phyloP scores from a whole-genome alignment of 2,113 vertebrate genomes.

The Colaptes auratus region DNA sequence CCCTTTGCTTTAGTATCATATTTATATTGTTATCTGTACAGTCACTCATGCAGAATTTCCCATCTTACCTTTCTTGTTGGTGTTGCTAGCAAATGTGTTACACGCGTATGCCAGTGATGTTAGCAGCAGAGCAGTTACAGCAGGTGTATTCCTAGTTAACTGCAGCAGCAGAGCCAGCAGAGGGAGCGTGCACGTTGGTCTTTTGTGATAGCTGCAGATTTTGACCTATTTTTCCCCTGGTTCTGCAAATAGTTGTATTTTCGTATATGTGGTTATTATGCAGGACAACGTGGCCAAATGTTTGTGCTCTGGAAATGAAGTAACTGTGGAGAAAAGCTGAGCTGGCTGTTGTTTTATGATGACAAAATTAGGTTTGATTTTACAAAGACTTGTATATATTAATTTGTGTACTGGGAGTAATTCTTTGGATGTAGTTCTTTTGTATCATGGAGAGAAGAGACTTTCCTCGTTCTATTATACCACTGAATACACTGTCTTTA shows the following conservation, averaged over 20 bases:
- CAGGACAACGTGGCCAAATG: background rate
- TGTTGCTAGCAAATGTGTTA: background rate
- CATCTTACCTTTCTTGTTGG: background rate
- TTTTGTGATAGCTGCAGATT: background rate
- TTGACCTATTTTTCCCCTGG: background rate
- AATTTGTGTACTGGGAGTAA: background rate
- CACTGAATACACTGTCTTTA: background rate
- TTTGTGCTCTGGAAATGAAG: background rate
- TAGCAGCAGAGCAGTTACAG: background rate
- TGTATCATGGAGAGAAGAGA: background rate
- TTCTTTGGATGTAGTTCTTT: background rate
- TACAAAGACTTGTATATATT: background rate
- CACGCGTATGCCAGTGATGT: background rate
- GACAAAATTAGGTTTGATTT: conserved; percentile 3
- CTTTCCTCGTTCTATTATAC: background rate
- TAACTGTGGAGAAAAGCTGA: background rate
- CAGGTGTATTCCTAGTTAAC: conserved; percentile 2
- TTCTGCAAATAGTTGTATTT: background rate
- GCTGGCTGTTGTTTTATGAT: background rate
- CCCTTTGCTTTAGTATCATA: background rate
- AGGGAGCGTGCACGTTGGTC: conserved; percentile 61
- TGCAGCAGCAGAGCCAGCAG: conserved; percentile 69
- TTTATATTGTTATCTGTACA: background rate
- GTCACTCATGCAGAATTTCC: background rate
- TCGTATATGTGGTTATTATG: background rate